Base-by-base conservation (phyloP, 2,113 vertebrate species). In the Phocoena phocoena region DNA sequence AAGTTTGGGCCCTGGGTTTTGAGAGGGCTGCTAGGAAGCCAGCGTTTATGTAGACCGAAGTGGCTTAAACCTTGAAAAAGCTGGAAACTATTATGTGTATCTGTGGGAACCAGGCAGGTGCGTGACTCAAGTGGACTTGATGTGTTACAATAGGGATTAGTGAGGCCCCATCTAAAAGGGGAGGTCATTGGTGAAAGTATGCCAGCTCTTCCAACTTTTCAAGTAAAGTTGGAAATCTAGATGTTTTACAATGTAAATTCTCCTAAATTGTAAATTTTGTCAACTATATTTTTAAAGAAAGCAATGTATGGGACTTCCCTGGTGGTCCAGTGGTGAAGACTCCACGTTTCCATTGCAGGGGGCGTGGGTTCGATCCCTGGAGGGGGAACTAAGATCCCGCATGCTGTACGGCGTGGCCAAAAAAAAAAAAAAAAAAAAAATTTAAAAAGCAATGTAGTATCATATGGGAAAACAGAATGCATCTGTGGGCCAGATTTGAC, bases 1-100 rank as follows among this genome's bases (percentile, higher is more conserved):
- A 28, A 2, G 28, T 20, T 33, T 41, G n/a, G 6, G 9, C 26
- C 0, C 2, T 0, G 36, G 13, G 6, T 25, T 38, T 62, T 55
- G 47, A 8, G 6, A 81, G 21, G 20, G 20, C 11, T 26, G n/a
- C 60, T 44, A 11, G 36, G 21, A 14, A 44, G 17, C 33, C 53
- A 4, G 55, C 4, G 2, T 21, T 70, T 1, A 1, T 0, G 1
- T 2, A 23, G 11, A 31, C 23, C 38, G 6, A 71, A 71, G 74
- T 0, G 6, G 84, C 92, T 62, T 33, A 38, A 38, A 25, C 18
- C 82, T 31, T 31, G 33, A 21, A 62, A 38, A 31, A 38, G 25
- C 20, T n/a, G 82, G 8, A 25, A 67, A 36, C 31, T 20, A 0
- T 8, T n/a, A 1, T 2, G 8, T 31, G 18, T 18, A 36, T 50